A percentile compares a stretch with the other conserved stretches of the same genome.
Conservation (phyloP, 2,113 vertebrate genomes). For the Blennius ocellaris region DNA sequence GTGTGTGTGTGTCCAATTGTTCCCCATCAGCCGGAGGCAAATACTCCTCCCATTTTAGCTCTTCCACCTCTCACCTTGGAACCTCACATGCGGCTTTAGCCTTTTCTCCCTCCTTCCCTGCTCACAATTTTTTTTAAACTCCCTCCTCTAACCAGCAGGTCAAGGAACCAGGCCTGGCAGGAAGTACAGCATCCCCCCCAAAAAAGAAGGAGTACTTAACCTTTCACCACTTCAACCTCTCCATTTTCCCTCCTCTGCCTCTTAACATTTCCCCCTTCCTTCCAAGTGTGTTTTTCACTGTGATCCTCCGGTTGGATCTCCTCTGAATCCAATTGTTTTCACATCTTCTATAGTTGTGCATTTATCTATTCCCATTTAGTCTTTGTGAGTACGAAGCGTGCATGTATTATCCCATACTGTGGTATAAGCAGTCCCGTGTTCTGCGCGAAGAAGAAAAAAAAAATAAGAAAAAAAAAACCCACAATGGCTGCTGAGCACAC, state of each 20-base stretch:
- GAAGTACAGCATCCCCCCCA: conserved; percentile 66
- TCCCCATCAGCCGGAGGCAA: conserved; percentile 74
- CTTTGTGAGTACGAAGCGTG: conserved; percentile 38
- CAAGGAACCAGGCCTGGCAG: conserved; percentile 73
- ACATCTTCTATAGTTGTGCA: conserved; percentile 42
- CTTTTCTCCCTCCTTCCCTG: conserved; percentile 61
- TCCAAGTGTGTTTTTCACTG: conserved; percentile 20
- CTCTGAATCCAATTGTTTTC: conserved; percentile 58
- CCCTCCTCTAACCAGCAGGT: conserved; percentile 63
- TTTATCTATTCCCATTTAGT: conserved; percentile 39
- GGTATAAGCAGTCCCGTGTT: conserved; percentile 14
- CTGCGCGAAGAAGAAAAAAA: not conserved
- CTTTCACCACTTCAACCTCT: conserved; percentile 62
- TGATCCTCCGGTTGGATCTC: conserved; percentile 26
- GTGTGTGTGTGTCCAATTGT: conserved; percentile 70
- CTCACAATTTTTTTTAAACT: conserved; percentile 39
- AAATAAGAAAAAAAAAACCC: conserved; percentile 45
- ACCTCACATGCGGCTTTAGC: conserved; percentile 73
- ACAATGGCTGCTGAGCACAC: conserved; percentile 23
- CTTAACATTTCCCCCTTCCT: conserved; percentile 39
- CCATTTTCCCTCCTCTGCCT: conserved; percentile 46
- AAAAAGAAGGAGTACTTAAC: conserved; percentile 72
- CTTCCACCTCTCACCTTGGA: conserved; percentile 75
- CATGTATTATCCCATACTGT: conserved; percentile 41
- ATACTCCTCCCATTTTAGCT: conserved; percentile 78